These are phyloP conservation scores for Drosophila mimetica DNA, from an alignment of 2,888 invertebrate species.

Conservation along the genomic window DNA sequence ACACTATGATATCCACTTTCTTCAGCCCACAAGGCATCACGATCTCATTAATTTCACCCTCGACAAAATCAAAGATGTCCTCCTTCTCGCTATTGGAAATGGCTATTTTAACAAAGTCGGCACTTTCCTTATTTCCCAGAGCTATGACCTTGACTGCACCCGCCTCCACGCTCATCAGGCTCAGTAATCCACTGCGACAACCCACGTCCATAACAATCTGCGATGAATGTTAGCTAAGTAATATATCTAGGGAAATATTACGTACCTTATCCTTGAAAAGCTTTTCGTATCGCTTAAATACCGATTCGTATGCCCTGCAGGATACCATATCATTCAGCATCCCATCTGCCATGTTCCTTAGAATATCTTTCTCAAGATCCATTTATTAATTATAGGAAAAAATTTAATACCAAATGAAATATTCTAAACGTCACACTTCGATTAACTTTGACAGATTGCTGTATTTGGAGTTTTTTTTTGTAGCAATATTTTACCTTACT, in stretches of 20 bases:
- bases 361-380: constrained; percentile 23
- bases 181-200: constrained; percentile 59
- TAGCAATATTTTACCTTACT: too few relatives aligned
- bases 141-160: constrained; percentile 61
- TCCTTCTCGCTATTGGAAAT: constrained; percentile 20
- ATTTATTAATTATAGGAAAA: background rate
- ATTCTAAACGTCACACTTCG: constrained; percentile 1
- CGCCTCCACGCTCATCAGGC: constrained; percentile 45
- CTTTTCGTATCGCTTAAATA: constrained; percentile 29
- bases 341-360: constrained; percentile 27
- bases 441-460: background rate
- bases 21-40: constrained; percentile 45
- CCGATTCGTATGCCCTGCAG: constrained; percentile 40
- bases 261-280: constrained; percentile 58
- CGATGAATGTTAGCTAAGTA: background rate
- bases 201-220: constrained; percentile 65
- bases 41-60: constrained; percentile 36
- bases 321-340: constrained; percentile 49
- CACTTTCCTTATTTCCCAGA: constrained; percentile 46
- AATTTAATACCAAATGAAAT: background rate
- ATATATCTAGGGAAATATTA: background rate
- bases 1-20: constrained; percentile 60
- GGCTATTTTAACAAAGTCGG: constrained; percentile 9
- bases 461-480: too few relatives aligned
- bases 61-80: constrained; percentile 38